A percentile compares a stretch with the other conserved stretches of the same genome.
These are phyloP conservation scores for Habroteleia sp. DNA, from an alignment of 2,888 invertebrate genomes.

Conservation along the genomic window DNA sequence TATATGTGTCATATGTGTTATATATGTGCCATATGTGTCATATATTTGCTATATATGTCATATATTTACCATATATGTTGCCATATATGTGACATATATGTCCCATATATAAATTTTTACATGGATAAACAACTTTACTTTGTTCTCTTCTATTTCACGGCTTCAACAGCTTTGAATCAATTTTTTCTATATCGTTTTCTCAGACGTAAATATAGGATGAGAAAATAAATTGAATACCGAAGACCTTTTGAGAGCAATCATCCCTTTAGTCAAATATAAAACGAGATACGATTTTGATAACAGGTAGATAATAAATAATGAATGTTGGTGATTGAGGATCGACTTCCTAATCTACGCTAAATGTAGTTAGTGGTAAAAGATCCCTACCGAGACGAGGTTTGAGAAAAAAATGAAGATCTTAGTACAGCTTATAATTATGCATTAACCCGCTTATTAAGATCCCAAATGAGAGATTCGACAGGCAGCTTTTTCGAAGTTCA, in stretches of 20 bases:
- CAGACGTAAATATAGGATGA: too few species aligned
- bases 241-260: background rate
- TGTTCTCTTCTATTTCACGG: too few species aligned
- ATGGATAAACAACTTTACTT: too few species aligned
- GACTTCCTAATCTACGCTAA: constrained; percentile 27
- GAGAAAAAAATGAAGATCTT: constrained; percentile 38
- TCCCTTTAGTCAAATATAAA: constrained; percentile 23
- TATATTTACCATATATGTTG: too few species aligned
- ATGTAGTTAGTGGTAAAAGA: constrained; percentile 50
- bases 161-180: too few species aligned
- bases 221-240: too few species aligned
- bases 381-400: constrained; percentile 21
- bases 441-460: constrained; percentile 51
- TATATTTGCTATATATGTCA: too few species aligned
- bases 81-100: too few species aligned
- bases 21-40: too few species aligned
- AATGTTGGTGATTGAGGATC: constrained; percentile 41
- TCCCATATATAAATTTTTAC: too few species aligned
- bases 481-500: background rate
- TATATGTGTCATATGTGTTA: too few species aligned
- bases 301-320: constrained; percentile 37
- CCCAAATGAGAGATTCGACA: constrained; percentile 52
- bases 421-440: constrained; percentile 59
- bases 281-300: constrained; percentile 17
- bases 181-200: too few species aligned